Conservation (phyloP, 2,113 vertebrate genomes). For the Daphoenositta chrysoptera region DNA sequence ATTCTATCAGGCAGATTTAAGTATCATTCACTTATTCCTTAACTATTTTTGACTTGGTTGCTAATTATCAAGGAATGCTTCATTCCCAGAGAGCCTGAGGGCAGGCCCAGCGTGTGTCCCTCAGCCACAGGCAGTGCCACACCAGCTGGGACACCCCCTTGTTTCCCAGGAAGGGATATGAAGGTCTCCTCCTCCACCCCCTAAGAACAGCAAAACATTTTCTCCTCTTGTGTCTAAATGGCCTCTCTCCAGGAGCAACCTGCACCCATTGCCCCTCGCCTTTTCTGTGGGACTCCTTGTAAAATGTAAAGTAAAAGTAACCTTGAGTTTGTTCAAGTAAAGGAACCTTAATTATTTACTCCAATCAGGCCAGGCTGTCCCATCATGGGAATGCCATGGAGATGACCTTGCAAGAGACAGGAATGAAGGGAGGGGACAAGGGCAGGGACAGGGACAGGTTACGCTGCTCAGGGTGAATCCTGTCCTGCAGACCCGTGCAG, state of each 20-base stretch:
- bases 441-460: not conserved
- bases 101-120: not conserved
- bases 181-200: not conserved
- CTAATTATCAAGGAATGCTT: not conserved
- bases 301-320: not conserved
- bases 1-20: slow-evolving; percentile 8
- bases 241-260: not conserved
- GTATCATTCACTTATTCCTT: not conserved
- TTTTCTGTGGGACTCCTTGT: too few species aligned
- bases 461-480: not conserved
- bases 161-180: not conserved
- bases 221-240: not conserved
- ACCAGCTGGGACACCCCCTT: not conserved
- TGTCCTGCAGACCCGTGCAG: rapidly evolving
- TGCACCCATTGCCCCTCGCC: not conserved
- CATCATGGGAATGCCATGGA: not conserved
- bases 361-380: not conserved
- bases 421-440: not conserved
- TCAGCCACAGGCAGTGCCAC: rapidly evolving
- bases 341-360: rapidly evolving
- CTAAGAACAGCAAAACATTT: rapidly evolving
- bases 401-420: not conserved
- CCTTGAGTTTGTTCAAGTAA: not conserved
- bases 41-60: not conserved
- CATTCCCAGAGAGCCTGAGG: not conserved